Evolutionary conservation across 2,888 invertebrate genomes (phyloP).

Genomic region (Rapana venosa): DNA sequence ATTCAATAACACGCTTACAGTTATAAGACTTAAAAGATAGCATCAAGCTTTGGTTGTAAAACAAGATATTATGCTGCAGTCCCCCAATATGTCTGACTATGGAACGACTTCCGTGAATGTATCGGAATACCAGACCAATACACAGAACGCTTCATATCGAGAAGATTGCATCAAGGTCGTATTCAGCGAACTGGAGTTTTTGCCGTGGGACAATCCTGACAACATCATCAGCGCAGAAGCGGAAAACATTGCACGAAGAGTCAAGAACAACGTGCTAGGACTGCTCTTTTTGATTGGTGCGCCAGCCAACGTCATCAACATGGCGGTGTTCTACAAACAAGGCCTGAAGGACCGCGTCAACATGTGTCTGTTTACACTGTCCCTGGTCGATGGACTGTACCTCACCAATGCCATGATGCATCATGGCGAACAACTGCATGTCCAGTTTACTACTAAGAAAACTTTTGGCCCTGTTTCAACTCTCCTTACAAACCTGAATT

Average conservation of each 20-base stretch:
- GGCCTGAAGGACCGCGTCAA: background rate
- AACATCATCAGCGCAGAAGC: background rate
- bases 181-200: background rate
- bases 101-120: background rate
- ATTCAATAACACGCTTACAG: too few species aligned
- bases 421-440: background rate
- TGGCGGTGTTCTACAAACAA: background rate
- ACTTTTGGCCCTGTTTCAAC: background rate
- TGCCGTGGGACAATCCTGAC: conserved; percentile 10
- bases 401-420: background rate
- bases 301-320: conserved; percentile 3
- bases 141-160: background rate
- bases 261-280: background rate
- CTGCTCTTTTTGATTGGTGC: background rate
- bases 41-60: background rate
- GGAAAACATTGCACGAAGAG: background rate
- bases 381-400: background rate
- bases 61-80: background rate
- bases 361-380: background rate
- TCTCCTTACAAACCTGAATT: background rate
- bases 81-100: background rate
- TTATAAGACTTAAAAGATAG: background rate
- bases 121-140: background rate
- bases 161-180: background rate
- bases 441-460: background rate